phyloP scores from a whole-genome alignment of 2,113 vertebrate genomes.

The Sterrhoptilus dennistouni region DNA sequence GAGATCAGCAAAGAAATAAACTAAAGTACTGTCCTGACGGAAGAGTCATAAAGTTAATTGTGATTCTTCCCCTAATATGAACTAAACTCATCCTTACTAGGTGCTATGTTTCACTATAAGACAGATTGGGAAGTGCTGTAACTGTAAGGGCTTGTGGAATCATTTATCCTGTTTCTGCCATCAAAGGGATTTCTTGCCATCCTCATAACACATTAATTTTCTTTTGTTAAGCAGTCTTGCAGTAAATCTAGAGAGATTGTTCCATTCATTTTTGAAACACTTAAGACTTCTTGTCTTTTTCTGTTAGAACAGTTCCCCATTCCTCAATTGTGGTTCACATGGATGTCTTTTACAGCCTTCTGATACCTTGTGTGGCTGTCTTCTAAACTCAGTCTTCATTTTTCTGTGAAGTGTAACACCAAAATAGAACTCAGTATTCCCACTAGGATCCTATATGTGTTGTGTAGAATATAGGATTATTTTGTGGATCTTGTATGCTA shows the following conservation, averaged over 20 bases:
- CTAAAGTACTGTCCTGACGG: not conserved
- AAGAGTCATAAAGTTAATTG: not conserved
- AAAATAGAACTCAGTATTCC: not conserved
- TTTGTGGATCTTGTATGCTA: not conserved
- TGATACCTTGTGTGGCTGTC: not conserved
- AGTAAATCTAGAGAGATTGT: not conserved
- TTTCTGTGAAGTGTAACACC: not conserved
- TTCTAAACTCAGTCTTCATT: not conserved
- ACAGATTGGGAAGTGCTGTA: not conserved
- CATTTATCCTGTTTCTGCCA: not conserved
- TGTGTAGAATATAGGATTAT: fast-evolving
- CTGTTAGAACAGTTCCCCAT: not conserved
- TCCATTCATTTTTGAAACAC: not conserved
- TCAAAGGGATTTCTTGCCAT: not conserved
- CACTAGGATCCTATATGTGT: not conserved
- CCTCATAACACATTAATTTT: not conserved
- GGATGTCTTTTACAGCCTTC: not conserved
- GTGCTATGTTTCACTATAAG: not conserved
- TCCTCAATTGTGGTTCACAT: fast-evolving
- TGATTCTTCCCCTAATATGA: not conserved
- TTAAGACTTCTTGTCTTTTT: not conserved
- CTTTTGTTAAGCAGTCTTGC: not conserved
- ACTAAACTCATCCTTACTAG: not conserved
- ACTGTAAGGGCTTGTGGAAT: fast-evolving
- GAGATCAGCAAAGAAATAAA: not conserved